Evolutionary conservation across 2,888 invertebrate species (phyloP), one percentile per base, ranked within the genome.

Genomic region (Osmoderma eremita): DNA sequence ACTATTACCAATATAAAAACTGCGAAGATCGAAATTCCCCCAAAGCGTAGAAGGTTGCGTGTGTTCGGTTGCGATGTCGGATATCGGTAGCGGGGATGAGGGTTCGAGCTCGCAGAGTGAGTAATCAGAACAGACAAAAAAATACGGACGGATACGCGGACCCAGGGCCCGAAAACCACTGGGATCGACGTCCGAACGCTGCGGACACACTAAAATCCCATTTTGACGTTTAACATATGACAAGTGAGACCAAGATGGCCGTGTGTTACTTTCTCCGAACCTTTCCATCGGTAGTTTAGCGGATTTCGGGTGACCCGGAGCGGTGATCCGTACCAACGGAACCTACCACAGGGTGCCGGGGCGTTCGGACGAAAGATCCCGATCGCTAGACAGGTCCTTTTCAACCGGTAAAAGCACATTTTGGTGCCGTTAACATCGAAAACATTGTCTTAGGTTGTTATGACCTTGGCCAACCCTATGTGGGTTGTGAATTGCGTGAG

Each of bases 61-160:
- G 81, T 72, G 72, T 74, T 75, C 72, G 73, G 72, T 85, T 87
- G 83, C 81, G 81, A 90, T 90, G 90, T 90, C 90, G 86, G 90
- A 90, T 88, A 88, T 89, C 86, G 90, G 90, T 85, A 90, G 90
- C 85, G 90, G 89, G 83, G 90, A 90, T 88, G 90, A 90, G 84
- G 90, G 89, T 83, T 87, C 88, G 85, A 88, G 89, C 86, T 89
- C 89, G 86, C 89, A 90, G 88, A 90, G 90, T 90, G 88, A 86
- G 90, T 89, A 84, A 54, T 38, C 42, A 30, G 67, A 63, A 53
- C 67, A 48, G 62, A 62, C 50, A 62, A 51, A 65, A 64, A 65
- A 62, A 62, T 51, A 42, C 62, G 67, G 53, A 62, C 65, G 48
- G 36, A 53, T 58, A 61, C 30, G 22, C 54, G 38, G 54, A 51